phyloP scores from a whole-genome alignment of 1,140 invertebrate species.

The Lucilia sericata region DNA sequence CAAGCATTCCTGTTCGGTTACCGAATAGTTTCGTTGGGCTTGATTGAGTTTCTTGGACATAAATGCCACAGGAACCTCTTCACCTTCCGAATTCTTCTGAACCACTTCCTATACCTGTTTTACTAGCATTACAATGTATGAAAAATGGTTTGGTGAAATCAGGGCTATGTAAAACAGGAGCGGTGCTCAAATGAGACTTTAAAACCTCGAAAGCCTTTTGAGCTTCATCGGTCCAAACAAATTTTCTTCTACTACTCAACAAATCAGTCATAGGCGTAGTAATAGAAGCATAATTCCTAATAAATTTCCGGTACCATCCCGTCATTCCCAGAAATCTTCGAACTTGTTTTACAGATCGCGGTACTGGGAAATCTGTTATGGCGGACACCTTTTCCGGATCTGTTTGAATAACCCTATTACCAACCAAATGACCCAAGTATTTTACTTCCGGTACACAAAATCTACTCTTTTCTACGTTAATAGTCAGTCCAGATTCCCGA shows the following conservation, averaged over 20 bases:
- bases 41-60: slow-evolving; percentile 51
- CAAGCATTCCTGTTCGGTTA: slow-evolving; percentile 68
- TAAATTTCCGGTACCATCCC: slow-evolving; percentile 22
- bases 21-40: slow-evolving; percentile 54
- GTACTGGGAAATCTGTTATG: slow-evolving; percentile 9
- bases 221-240: slow-evolving; percentile 27
- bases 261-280: slow-evolving; percentile 11
- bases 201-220: slow-evolving; percentile 15
- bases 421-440: too few species aligned
- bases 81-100: background rate
- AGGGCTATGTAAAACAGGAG: too few species aligned
- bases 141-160: too few species aligned
- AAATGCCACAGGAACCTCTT: slow-evolving; percentile 58
- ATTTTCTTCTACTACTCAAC: background rate
- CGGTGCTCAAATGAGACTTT: background rate
- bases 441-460: too few species aligned
- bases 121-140: too few species aligned
- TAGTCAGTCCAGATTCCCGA: background rate
- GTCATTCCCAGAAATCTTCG: slow-evolving; percentile 17
- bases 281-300: slow-evolving; percentile 26
- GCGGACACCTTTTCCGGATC: background rate
- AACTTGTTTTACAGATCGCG: background rate
- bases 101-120: too few species aligned
- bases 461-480: too few species aligned
- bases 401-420: background rate